Base-by-base conservation (phyloP, 2,113 vertebrate genomes). In the Eubucco bourcierii region DNA sequence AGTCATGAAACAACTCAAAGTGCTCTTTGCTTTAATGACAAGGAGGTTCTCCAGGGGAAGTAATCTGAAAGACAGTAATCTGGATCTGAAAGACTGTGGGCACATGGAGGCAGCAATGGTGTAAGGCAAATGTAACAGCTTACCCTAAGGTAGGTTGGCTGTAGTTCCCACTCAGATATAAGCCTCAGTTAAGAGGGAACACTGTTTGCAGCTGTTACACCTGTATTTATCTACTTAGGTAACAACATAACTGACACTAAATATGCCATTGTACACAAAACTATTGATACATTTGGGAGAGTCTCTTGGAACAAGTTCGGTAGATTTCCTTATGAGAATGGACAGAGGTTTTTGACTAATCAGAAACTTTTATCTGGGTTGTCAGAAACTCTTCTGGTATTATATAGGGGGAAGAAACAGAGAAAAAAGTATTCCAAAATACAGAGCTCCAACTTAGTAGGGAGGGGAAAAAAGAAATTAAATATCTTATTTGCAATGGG, bases 261-360 rank as follows among this genome's bases (percentile, higher is more conserved):
- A 47, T 4, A 9, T 7, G 18, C 4, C 56, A 8, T 18, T 70
- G 23, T 53, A 23, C 4, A 15, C 11, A 76, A 65, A 84, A 72
- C 2, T 0, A 39, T 39, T 10, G 0, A 20, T 65, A 28, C 5
- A 60, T 78, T 53, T 11, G 13, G 12, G 12, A 41, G 2, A 44
- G 4, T 23, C 12, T 65, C 4, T 33, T 41, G 23, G 23, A 64
- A 47, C 2, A 87, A 21, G 23, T 20, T 66, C 19, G 59, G 15
- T 8, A 66, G 76, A 73, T 65, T 68, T 61, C 29, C 12, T 71
- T 7, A 28, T 28, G 3, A 80, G 12, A 50, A 50, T 5, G 25
- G 3, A n/a, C 1, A 33, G 50, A 23, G 23, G 18, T 2, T 15
- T 44, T 61, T 15, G 44, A 55, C 41, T n/a, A 55, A 34, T 34